Evolutionary conservation across 2,797 vertebrate species (phyloP).

Genomic region (Carduelis carduelis): DNA sequence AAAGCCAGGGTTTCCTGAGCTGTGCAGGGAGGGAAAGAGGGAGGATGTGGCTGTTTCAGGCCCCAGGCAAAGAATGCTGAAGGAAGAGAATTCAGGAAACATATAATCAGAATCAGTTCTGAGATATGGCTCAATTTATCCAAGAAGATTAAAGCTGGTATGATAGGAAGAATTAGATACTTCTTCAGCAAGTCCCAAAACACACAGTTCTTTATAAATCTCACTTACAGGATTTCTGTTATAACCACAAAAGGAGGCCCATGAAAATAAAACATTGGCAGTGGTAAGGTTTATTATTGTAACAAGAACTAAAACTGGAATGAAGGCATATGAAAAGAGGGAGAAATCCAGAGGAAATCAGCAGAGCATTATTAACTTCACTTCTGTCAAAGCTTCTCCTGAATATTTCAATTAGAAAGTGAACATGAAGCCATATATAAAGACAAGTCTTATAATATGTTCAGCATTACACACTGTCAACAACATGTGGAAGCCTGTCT

Average conservation of each 20-base stretch:
- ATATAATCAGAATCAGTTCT: slow-evolving; percentile 18
- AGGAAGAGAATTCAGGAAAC: slow-evolving; percentile 24
- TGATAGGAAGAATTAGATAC: not conserved
- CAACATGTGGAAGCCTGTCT: not conserved
- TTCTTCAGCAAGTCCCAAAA: slow-evolving; percentile 11
- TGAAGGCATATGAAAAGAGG: not conserved
- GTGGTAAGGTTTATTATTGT: not conserved
- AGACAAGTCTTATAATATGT: not conserved
- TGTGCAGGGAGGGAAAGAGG: not conserved
- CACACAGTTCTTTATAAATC: not conserved
- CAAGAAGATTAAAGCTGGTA: slow-evolving; percentile 5
- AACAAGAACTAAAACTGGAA: not conserved
- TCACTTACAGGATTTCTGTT: slow-evolving; percentile 7
- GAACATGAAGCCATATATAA: not conserved
- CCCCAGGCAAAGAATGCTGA: not conserved
- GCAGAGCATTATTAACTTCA: not conserved
- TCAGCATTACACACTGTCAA: not conserved
- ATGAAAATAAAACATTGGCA: slow-evolving; percentile 12
- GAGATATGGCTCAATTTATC: slow-evolving; percentile 20
- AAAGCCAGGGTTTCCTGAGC: not conserved
- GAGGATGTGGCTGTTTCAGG: not conserved
- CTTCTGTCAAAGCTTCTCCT: not conserved
- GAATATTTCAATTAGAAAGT: not conserved
- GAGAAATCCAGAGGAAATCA: not conserved
- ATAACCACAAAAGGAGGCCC: slow-evolving; percentile 7